Evolutionary conservation across 2,888 invertebrate species (phyloP).

Genomic region (Campoletis raptor): DNA sequence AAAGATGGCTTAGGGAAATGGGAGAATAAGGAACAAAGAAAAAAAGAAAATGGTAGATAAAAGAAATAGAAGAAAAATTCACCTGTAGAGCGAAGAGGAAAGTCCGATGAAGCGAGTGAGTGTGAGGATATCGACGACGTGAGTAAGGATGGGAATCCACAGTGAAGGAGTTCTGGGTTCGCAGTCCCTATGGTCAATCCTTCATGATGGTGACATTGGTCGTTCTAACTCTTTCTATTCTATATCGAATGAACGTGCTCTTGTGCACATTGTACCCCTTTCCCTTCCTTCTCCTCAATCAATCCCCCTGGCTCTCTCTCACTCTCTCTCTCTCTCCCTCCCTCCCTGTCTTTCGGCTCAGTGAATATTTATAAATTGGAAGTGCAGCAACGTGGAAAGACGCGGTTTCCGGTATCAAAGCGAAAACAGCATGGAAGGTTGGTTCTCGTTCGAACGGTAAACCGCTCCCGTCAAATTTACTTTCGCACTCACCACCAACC

Average conservation of each 20-base stretch:
- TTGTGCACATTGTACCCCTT: constrained; percentile 1
- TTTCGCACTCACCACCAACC: constrained; percentile 10
- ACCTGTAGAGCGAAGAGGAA: constrained; percentile 58
- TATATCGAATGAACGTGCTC: constrained; percentile 26
- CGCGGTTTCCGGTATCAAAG: constrained; percentile 57
- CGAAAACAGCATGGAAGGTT: constrained; percentile 37
- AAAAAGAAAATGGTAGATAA: constrained; percentile 10
- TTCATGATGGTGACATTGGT: constrained; percentile 20
- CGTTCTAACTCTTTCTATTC: constrained; percentile 24
- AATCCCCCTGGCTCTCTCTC: neutral
- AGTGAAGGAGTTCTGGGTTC: constrained; percentile 47
- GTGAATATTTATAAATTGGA: constrained; percentile 68
- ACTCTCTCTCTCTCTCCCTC: neutral
- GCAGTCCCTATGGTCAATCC: constrained; percentile 33
- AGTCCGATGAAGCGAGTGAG: constrained; percentile 26
- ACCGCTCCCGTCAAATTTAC: constrained; percentile 44
- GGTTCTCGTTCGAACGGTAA: constrained; percentile 40
- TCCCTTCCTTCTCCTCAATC: neutral
- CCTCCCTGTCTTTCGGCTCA: constrained; percentile 41
- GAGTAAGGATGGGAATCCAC: constrained; percentile 39
- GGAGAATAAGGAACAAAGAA: neutral
- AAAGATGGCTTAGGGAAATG: constrained; percentile 9
- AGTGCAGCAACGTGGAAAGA: constrained; percentile 59
- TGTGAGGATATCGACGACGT: constrained; percentile 44
- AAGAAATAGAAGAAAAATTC: constrained; percentile 48